Conservation (phyloP, 2,888 invertebrate species). For the Crepidodera aurea region DNA sequence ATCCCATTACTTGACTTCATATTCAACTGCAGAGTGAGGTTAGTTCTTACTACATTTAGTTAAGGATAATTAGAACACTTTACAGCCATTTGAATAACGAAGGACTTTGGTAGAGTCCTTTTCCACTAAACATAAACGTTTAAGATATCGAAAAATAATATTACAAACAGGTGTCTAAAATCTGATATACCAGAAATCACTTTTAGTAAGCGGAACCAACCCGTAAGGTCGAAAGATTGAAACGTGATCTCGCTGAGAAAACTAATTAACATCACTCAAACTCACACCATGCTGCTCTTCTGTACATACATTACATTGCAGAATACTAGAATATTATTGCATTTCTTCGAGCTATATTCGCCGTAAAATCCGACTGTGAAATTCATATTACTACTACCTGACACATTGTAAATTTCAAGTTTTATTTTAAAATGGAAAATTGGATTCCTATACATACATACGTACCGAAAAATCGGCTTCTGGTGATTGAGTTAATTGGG, state of each 20-base stretch:
- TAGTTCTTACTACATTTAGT: no score
- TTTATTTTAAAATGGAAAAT: slow-evolving; percentile 15
- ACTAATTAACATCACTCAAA: slow-evolving; percentile 57
- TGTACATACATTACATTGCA: slow-evolving; percentile 49
- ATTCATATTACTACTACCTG: slow-evolving; percentile 27
- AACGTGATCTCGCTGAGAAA: slow-evolving; percentile 53
- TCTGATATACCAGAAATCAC: slow-evolving; percentile 45
- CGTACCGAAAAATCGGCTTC: slow-evolving; percentile 10
- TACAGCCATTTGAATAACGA: no score
- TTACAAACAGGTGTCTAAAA: slow-evolving; percentile 42
- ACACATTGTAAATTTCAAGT: slow-evolving; percentile 21
- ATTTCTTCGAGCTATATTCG: slow-evolving; percentile 52
- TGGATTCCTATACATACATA: slow-evolving; percentile 11
- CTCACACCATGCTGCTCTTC: slow-evolving; percentile 53
- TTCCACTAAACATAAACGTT: neutral
- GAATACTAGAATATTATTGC: slow-evolving; percentile 49
- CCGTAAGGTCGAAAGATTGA: slow-evolving; percentile 45
- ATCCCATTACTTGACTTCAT: no score
- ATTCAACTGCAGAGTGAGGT: no score
- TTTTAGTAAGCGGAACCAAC: slow-evolving; percentile 48
- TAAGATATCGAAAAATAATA: slow-evolving; percentile 1
- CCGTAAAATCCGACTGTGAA: slow-evolving; percentile 39
- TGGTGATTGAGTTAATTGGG: slow-evolving; percentile 12
- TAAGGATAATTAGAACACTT: no score
- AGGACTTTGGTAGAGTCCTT: neutral